These are phyloP conservation scores for Ursus arctos DNA, from an alignment of 2,113 vertebrate genomes.

Conservation along the genomic window DNA sequence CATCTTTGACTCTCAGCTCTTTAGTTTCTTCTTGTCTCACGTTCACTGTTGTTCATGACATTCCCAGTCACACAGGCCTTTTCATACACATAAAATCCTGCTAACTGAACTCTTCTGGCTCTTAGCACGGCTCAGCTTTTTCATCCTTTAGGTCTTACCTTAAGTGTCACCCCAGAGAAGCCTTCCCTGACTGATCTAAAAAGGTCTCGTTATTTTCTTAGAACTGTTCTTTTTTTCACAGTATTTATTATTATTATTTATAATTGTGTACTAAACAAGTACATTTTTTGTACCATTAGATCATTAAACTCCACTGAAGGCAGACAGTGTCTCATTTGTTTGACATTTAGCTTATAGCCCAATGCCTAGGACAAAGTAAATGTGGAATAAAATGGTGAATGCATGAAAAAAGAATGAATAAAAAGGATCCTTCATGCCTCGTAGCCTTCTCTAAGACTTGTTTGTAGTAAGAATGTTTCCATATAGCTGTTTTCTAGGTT, in stretches of 20 bases:
- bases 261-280: neutral
- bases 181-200: neutral
- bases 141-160: constrained; percentile 13
- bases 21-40: neutral
- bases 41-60: neutral
- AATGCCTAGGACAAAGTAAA: constrained; percentile 6
- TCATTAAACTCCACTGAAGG: constrained; percentile 34
- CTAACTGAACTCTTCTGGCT: constrained; percentile 1
- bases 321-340: constrained; percentile 22
- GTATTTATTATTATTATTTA: neutral
- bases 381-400: constrained; percentile 6
- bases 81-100: neutral
- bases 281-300: constrained; percentile 12
- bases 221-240: neutral
- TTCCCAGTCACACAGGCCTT: neutral
- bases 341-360: neutral
- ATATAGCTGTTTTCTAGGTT: neutral
- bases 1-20: neutral
- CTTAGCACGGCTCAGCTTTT: neutral
- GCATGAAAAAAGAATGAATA: constrained; percentile 8
- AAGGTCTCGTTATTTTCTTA: neutral
- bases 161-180: constrained; percentile 31
- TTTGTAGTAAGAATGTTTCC: constrained; percentile 5
- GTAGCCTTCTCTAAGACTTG: neutral
- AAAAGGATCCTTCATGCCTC: neutral